A percentile compares a stretch with the other conserved stretches of the same genome.
These are phyloP conservation scores for Labeo rohita DNA, from an alignment of 2,113 vertebrate genomes.

Conservation along the genomic window DNA sequence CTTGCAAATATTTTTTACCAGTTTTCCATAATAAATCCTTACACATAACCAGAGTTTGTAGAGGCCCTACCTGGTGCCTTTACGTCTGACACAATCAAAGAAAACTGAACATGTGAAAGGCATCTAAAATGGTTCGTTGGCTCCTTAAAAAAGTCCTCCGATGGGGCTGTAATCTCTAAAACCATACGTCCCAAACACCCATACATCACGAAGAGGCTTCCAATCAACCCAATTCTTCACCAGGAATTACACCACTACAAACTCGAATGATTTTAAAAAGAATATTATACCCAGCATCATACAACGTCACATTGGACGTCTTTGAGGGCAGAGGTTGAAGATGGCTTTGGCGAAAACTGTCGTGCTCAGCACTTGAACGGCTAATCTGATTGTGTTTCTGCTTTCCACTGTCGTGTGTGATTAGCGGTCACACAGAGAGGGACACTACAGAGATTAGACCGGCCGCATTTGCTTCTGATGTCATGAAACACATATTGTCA, in stretches of 20 bases:
- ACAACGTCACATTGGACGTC: constrained; percentile 7
- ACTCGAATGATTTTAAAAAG: not conserved
- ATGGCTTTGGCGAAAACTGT: constrained; percentile 55
- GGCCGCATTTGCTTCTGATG: not conserved
- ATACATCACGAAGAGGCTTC: constrained; percentile 10
- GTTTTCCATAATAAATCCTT: not conserved
- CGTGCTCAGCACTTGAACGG: constrained; percentile 63
- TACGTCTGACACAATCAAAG: constrained; percentile 79
- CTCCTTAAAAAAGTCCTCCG: constrained; percentile 48
- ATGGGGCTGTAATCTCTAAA: constrained; percentile 44
- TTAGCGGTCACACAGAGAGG: constrained; percentile 49
- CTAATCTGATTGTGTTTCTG: constrained; percentile 70
- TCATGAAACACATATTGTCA: constrained; percentile 2
- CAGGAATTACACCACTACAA: not conserved
- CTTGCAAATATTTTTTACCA: not conserved
- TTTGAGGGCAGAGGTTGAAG: constrained; percentile 43
- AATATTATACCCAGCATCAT: not conserved
- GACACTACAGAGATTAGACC: constrained; percentile 16
- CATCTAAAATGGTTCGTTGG: constrained; percentile 68
- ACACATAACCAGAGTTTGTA: not conserved
- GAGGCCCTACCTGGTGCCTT: constrained; percentile 61
- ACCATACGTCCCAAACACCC: constrained; percentile 2
- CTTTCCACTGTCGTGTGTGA: constrained; percentile 67
- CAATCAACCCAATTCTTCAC: not conserved
- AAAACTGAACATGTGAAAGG: constrained; percentile 75